Percentiles rank a stretch among this genome's conserved stretches.
phyloP scores from a whole-genome alignment of 2,797 vertebrate species.

The Notamacropus eugenii region DNA sequence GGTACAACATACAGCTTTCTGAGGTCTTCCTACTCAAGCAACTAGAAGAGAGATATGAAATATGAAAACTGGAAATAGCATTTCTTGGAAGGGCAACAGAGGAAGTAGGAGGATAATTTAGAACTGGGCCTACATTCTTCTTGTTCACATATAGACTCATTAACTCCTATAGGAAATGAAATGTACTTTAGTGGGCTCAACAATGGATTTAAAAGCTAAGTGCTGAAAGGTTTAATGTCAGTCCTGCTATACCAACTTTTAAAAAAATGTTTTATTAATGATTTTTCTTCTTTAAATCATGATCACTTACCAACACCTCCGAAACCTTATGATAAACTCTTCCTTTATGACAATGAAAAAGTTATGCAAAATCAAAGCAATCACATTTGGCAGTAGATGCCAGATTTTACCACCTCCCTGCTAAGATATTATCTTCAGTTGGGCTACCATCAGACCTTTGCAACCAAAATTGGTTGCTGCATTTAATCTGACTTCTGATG shows the following conservation, averaged over 20 bases:
- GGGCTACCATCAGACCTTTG: not conserved
- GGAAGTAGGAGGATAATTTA: not conserved
- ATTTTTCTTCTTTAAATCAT: not conserved
- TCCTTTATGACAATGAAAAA: not conserved
- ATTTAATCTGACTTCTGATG: not conserved
- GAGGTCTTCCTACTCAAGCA: slow-evolving; percentile 11
- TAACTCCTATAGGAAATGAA: not conserved
- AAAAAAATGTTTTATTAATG: not conserved
- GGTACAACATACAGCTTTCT: not conserved
- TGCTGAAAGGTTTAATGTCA: not conserved
- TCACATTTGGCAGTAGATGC: not conserved
- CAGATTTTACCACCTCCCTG: not conserved
- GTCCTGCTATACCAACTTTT: not conserved
- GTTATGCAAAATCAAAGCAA: not conserved
- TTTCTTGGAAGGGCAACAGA: not conserved
- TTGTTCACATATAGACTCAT: not conserved
- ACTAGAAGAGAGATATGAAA: slow-evolving; percentile 13
- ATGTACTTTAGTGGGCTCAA: not conserved
- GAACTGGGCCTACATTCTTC: not conserved
- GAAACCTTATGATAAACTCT: not conserved
- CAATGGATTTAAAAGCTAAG: not conserved
- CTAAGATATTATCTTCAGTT: not conserved
- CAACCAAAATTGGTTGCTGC: not conserved
- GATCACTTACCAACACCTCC: not conserved
- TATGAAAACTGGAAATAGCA: not conserved